phyloP scores from a whole-genome alignment of 2,888 invertebrate genomes.

The Diarsia brunnea region DNA sequence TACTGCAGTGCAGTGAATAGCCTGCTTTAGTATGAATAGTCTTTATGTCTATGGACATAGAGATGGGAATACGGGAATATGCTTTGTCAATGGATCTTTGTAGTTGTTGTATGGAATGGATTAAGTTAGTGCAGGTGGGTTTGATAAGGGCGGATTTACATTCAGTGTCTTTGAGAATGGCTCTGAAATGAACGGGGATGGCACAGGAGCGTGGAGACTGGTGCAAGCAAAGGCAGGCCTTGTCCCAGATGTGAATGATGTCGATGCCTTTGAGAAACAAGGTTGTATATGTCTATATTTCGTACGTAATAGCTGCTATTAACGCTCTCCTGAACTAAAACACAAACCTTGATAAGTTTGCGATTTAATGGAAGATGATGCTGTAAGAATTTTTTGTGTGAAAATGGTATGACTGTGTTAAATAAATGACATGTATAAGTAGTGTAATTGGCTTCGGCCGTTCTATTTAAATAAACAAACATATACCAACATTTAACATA shows the following conservation, averaged over 20 bases:
- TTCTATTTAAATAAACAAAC: no score
- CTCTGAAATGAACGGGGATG: not conserved
- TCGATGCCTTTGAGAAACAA: not conserved
- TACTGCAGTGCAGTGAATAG: constrained; percentile 52
- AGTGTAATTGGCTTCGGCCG: no score
- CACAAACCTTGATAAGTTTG: no score
- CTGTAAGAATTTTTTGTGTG: no score
- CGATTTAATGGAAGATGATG: no score
- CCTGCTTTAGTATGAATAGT: constrained; percentile 32
- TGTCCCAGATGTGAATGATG: not conserved
- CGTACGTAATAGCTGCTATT: no score
- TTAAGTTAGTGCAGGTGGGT: constrained; percentile 23
- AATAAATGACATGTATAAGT: no score
- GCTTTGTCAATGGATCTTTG: constrained; percentile 14
- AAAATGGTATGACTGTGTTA: no score
- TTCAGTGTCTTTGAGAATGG: not conserved
- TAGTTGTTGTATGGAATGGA: constrained; percentile 11
- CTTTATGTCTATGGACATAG: constrained; percentile 32
- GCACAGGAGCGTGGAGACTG: not conserved
- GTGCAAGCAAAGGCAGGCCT: not conserved
- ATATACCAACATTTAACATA: no score
- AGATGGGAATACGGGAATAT: not conserved
- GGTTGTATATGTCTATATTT: not conserved
- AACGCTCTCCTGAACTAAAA: no score
- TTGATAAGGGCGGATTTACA: not conserved